Evolutionary conservation across 1,140 invertebrate species (phyloP).

Genomic region (Parasteatoda tepidariorum): DNA sequence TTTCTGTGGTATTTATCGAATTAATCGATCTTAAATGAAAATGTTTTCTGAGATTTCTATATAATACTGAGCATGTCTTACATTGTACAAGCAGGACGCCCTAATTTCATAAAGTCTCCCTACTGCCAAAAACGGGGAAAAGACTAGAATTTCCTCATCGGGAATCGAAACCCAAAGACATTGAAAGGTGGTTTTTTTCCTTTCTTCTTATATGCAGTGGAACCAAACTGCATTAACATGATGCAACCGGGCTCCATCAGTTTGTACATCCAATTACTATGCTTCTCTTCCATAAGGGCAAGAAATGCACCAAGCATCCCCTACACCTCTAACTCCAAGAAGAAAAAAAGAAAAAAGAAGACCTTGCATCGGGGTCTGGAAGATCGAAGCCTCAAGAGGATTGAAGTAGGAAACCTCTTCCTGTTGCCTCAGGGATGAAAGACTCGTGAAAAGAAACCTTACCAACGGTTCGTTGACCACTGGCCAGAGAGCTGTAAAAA

Average conservation of each 20-base stretch:
- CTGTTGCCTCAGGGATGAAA: not conserved
- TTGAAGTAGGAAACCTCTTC: not conserved
- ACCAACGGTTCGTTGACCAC: constrained; percentile 49
- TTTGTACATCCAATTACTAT: constrained; percentile 54
- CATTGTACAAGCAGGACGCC: not conserved
- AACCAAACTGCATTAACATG: constrained; percentile 40
- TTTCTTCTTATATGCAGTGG: not conserved
- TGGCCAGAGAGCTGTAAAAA: constrained; percentile 3
- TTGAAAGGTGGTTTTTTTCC: not conserved
- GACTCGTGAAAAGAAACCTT: constrained; percentile 10
- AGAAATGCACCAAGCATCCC: constrained; percentile 1
- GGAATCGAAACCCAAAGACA: constrained; percentile 38
- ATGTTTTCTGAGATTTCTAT: too few species aligned
- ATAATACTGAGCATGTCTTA: not conserved
- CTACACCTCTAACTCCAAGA: not conserved
- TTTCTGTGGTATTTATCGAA: too few species aligned
- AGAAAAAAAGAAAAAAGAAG: not conserved
- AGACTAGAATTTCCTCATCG: constrained; percentile 36
- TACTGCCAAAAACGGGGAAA: not conserved
- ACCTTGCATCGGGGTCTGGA: not conserved
- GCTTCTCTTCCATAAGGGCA: not conserved
- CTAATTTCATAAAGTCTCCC: constrained; percentile 24
- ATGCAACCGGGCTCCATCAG: constrained; percentile 21
- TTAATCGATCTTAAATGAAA: too few species aligned
- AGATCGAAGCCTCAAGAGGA: not conserved